A percentile compares a stretch with the other conserved stretches of the same genome.
These are phyloP conservation scores for Bursaphelenchus okinawaensis DNA, from an alignment of 2,888 invertebrate species.

Conservation along the genomic window DNA sequence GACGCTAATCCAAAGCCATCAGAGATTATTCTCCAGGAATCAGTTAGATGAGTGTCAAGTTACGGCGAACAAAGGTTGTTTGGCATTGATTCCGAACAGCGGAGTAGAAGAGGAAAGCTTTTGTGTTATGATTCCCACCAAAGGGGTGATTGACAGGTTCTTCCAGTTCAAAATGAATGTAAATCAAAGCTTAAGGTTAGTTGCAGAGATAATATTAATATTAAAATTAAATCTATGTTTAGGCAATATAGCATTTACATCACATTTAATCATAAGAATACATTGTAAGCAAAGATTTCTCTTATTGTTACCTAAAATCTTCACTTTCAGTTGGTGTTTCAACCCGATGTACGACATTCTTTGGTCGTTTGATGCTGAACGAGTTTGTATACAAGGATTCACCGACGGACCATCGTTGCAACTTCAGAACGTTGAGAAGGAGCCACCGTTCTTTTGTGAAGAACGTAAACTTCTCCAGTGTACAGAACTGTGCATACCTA, in stretches of 20 bases:
- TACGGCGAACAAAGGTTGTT: conserved; percentile 22
- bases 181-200: neutral
- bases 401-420: conserved; percentile 9
- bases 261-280: too few species aligned
- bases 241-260: too few species aligned
- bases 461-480: conserved; percentile 22
- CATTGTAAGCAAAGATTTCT: too few species aligned
- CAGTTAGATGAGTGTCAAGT: conserved; percentile 36
- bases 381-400: conserved; percentile 34
- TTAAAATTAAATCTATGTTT: too few species aligned
- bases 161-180: neutral
- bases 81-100: conserved; percentile 17
- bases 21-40: conserved; percentile 37
- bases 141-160: neutral
- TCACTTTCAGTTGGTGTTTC: conserved; percentile 59
- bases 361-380: conserved; percentile 71
- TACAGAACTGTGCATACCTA: conserved; percentile 26
- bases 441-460: conserved; percentile 16
- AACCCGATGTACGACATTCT: conserved; percentile 87
- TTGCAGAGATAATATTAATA: too few species aligned
- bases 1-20: conserved; percentile 67
- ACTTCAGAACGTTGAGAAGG: neutral
- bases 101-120: conserved; percentile 3
- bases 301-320: too few species aligned
- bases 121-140: neutral